A percentile compares a stretch with the other conserved stretches of the same genome.
These are phyloP conservation scores for Semicossyphus pulcher DNA, from an alignment of 2,113 vertebrate genomes.

Conservation along the genomic window DNA sequence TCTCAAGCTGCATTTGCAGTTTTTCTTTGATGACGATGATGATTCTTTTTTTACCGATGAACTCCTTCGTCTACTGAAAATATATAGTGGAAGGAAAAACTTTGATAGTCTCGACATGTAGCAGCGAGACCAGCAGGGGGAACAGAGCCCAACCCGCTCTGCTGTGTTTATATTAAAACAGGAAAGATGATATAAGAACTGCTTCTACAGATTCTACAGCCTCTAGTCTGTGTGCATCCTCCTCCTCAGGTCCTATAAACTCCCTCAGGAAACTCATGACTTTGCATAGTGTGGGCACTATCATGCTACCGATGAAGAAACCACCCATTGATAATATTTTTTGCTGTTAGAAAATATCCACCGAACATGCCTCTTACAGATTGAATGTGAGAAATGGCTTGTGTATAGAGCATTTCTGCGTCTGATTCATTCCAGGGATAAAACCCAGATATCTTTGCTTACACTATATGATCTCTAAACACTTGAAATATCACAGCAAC, in stretches of 20 bases:
- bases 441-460: conserved; percentile 4
- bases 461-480: neutral
- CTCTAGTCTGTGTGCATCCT: no score
- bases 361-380: neutral
- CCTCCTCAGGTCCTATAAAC: no score
- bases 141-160: conserved; percentile 23
- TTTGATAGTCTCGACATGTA: neutral
- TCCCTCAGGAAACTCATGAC: neutral
- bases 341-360: neutral
- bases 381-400: neutral
- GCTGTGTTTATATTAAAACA: conserved; percentile 27
- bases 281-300: neutral
- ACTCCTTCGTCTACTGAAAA: no score
- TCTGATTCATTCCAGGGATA: neutral
- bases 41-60: no score
- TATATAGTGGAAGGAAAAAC: no score
- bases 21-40: neutral
- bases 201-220: no score
- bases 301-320: neutral
- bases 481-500: conserved; percentile 7
- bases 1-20: neutral
- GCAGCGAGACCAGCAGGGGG: neutral
- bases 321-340: no score
- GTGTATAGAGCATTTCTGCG: neutral
- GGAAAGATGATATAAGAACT: neutral